Evolutionary conservation across 2,888 invertebrate genomes (phyloP).

Genomic region (Nemoura dubitans): DNA sequence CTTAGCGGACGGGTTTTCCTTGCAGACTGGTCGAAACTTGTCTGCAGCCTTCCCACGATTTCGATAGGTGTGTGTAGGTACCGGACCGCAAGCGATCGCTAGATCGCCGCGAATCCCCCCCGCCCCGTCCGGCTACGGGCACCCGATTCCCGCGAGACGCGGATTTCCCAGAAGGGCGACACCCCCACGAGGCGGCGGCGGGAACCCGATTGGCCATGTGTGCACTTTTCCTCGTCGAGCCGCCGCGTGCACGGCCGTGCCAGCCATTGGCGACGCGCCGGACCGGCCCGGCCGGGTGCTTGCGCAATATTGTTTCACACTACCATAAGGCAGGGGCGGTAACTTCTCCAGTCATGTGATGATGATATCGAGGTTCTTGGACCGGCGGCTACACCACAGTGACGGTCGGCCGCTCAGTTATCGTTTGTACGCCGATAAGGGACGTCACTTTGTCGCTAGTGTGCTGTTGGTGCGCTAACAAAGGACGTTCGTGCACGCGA

Average conservation of each 20-base stretch:
- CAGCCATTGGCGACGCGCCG: background rate
- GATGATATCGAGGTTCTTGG: background rate
- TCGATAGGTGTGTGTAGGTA: background rate
- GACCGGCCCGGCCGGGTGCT: background rate
- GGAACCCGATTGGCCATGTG: background rate
- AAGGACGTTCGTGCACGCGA: background rate
- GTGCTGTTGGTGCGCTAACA: background rate
- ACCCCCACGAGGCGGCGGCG: background rate
- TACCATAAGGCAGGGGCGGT: background rate
- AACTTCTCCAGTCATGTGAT: constrained; percentile 3
- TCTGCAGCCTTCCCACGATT: background rate
- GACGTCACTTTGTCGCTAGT: background rate
- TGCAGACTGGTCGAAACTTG: background rate
- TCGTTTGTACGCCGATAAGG: background rate
- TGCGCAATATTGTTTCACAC: constrained; percentile 26
- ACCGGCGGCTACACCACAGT: background rate
- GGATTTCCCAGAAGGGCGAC: background rate
- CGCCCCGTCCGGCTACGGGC: background rate
- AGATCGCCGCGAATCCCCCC: background rate
- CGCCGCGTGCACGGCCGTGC: background rate
- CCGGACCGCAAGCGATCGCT: background rate
- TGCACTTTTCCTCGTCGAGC: background rate
- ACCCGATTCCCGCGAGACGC: background rate
- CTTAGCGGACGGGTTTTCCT: background rate
- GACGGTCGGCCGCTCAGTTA: background rate